A percentile compares a stretch with the other conserved stretches of the same genome.
Evolutionary conservation across 2,888 invertebrate species (phyloP).

Genomic region (Caenorhabditis zanzibari): DNA sequence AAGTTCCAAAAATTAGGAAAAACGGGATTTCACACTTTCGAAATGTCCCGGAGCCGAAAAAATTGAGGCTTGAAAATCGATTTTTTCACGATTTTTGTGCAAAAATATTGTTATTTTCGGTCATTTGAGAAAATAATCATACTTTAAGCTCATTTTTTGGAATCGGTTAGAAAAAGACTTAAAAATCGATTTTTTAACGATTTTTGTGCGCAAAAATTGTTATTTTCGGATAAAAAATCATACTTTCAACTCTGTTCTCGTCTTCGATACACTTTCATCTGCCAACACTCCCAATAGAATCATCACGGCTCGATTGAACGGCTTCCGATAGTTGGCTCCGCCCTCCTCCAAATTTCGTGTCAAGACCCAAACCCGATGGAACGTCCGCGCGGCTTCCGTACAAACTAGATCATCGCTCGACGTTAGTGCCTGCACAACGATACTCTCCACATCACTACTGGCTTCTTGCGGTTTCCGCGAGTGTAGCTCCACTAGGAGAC

Average conservation of each 20-base stretch:
- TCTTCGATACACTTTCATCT: constrained; percentile 77
- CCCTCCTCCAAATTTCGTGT: constrained; percentile 72
- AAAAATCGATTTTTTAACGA: no score
- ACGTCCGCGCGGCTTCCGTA: constrained; percentile 78
- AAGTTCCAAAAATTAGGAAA: no score
- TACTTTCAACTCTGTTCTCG: constrained; percentile 76
- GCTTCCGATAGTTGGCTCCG: constrained; percentile 69
- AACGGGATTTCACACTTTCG: no score
- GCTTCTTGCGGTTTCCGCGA: constrained; percentile 87
- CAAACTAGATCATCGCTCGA: constrained; percentile 72
- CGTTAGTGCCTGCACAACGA: constrained; percentile 79
- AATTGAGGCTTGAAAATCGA: no score
- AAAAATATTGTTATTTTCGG: no score
- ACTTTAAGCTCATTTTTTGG: no score
- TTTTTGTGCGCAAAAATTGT: no score
- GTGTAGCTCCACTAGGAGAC: constrained; percentile 90
- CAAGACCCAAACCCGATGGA: constrained; percentile 80
- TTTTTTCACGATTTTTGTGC: no score
- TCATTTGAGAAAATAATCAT: no score
- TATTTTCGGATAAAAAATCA: no score
- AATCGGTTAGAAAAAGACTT: no score
- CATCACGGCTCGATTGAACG: constrained; percentile 81
- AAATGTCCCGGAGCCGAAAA: no score
- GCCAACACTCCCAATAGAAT: constrained; percentile 81
- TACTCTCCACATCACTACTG: constrained; percentile 83